Base-by-base conservation (phyloP, 2,797 vertebrate species). In the Huso huso region DNA sequence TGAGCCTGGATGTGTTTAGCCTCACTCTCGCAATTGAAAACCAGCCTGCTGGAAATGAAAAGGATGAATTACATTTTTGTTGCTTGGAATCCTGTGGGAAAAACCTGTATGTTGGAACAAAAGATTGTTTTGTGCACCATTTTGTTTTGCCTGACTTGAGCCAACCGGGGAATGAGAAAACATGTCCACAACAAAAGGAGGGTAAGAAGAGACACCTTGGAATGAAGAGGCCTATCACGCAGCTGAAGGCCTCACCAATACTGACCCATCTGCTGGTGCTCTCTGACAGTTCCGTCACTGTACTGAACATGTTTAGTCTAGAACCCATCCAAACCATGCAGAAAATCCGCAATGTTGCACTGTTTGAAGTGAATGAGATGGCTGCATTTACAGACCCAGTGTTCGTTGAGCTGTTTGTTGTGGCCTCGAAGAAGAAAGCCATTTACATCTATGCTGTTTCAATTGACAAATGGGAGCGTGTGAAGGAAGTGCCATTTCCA, bases 291-390 rank as follows among this genome's bases (percentile, higher is more conserved):
- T 78, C 81, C 57, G 1, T 89, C 53, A 70, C 61, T 1, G 82
- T 74, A 53, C 71, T 88, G 55, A 84, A 87, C 84, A 87, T 86
- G 85, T 86, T 87, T 79, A 88, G 81, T 71, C 72, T 84, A 49
- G 83, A 89, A 59, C 79, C 77, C 1, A 15, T 84, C 60, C 68
- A 74, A 0, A 48, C 67, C 6, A 71, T 88, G 68, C 84, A 84
- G 71, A 86, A 78, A 76, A 82, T 90, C 77, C 83, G 78, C 62
- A 77, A 86, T 0, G 76, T 86, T 18, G 79, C 81, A 49, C 64
- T 80, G 67, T 83, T 89, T 8, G 64, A 75, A 51, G 66, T 84
- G 18, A 71, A 75, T 50, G 6, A 72, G 66, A 69, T 78, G 1
- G 7, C 50, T 1, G 62, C 52, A 11, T 63, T 55, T 11, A 48